Percentiles rank a stretch among this genome's conserved stretches.
phyloP scores from a whole-genome alignment of 2,888 invertebrate genomes.

The Orthosia gothica region DNA sequence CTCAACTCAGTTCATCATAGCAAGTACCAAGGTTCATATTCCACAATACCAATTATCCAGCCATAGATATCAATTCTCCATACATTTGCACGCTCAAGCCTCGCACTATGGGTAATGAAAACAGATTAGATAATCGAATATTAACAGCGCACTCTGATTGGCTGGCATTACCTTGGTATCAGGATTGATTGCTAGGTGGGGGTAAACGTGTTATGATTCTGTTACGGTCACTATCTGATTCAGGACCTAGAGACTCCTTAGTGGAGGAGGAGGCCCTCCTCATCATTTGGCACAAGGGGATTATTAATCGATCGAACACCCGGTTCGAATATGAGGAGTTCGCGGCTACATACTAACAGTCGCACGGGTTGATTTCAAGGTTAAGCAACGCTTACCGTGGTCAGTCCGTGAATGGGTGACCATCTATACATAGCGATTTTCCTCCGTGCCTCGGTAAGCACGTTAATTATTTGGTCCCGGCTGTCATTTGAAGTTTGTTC shows the following conservation, averaged over 20 bases:
- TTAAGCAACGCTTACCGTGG: too few species aligned
- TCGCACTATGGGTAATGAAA: constrained; percentile 5
- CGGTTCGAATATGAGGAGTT: too few species aligned
- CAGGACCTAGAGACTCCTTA: background rate
- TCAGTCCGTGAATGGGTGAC: too few species aligned
- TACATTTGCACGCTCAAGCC: background rate
- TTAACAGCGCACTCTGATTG: constrained; percentile 17
- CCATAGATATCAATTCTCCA: background rate
- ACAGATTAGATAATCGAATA: constrained; percentile 30
- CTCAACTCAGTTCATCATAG: background rate
- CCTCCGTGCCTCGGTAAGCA: too few species aligned
- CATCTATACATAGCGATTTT: too few species aligned
- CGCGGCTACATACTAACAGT: too few species aligned
- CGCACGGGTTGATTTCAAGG: too few species aligned
- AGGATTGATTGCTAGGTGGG: background rate
- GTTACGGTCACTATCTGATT: background rate
- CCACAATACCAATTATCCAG: background rate
- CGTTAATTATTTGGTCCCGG: too few species aligned
- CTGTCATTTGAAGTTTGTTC: too few species aligned
- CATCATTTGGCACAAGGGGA: too few species aligned
- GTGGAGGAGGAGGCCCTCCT: too few species aligned
- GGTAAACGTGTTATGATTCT: background rate
- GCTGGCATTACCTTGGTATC: constrained; percentile 3
- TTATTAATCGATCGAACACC: too few species aligned
- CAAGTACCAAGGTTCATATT: background rate